Evolutionary conservation across 2,888 invertebrate species (phyloP).

Genomic region (Ferrisia virgata): DNA sequence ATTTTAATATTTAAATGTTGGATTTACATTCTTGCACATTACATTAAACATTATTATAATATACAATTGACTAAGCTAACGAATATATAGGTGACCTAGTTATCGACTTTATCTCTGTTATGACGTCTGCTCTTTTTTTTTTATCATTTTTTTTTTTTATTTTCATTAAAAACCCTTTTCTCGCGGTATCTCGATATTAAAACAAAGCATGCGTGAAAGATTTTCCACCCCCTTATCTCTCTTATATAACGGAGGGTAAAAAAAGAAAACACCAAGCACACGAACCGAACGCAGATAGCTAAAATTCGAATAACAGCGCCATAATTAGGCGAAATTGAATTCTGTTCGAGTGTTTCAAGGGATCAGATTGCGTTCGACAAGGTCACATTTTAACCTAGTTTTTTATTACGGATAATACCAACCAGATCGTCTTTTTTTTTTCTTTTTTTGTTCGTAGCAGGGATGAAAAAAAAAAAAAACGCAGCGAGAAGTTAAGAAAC

Average conservation of each 20-base stretch:
- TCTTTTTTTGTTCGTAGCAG: background rate
- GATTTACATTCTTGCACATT: background rate
- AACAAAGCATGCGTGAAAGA: constrained; percentile 7
- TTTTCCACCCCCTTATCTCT: background rate
- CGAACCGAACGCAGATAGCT: background rate
- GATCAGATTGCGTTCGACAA: constrained; percentile 2
- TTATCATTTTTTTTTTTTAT: too few relatives aligned
- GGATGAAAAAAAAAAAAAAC: background rate
- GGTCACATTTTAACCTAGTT: background rate
- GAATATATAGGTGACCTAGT: constrained; percentile 6
- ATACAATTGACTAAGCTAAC: background rate
- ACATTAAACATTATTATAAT: background rate
- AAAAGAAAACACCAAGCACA: background rate
- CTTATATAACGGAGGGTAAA: too few relatives aligned
- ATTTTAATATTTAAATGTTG: background rate
- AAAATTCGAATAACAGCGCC: background rate
- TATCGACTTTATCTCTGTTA: constrained; percentile 1
- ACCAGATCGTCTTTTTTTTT: background rate
- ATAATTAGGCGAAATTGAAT: background rate
- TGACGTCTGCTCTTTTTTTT: constrained; percentile 4
- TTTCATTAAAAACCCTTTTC: background rate
- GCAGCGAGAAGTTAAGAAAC: background rate
- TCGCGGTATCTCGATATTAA: background rate
- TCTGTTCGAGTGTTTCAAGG: background rate
- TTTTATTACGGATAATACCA: background rate